Conservation (phyloP, 1,140 invertebrate genomes). For the Leptoteleia sp. region DNA sequence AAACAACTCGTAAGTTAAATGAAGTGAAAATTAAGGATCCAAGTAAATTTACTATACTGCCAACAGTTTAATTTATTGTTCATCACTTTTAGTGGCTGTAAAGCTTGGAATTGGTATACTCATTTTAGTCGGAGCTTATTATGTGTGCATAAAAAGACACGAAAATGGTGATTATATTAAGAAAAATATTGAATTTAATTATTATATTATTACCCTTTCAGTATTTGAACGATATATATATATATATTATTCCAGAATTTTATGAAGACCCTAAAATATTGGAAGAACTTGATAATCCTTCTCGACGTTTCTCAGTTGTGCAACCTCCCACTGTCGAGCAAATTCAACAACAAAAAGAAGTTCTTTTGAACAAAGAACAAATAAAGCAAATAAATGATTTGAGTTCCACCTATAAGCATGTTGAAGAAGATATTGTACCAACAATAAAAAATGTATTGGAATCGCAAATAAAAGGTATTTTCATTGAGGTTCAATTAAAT, state of each 20-base stretch:
- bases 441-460: constrained; percentile 8
- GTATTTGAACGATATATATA: constrained; percentile 1
- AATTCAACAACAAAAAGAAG: constrained; percentile 30
- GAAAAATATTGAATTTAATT: background rate
- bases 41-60: background rate
- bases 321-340: constrained; percentile 65
- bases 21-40: background rate
- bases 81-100: constrained; percentile 86
- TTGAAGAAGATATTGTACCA: constrained; percentile 48
- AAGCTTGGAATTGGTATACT: constrained; percentile 89
- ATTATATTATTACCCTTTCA: background rate
- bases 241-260: constrained; percentile 25
- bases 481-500: too few relatives aligned
- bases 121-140: constrained; percentile 88
- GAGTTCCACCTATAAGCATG: constrained; percentile 66
- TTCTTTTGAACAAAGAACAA: constrained; percentile 42
- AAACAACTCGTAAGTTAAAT: constrained; percentile 73
- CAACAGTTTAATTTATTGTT: background rate
- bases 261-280: constrained; percentile 35
- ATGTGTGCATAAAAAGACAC: constrained; percentile 84
- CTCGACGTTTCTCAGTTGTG: constrained; percentile 77
- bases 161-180: constrained; percentile 74
- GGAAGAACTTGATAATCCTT: constrained; percentile 31
- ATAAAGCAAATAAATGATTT: constrained; percentile 68
- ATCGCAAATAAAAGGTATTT: constrained; percentile 18